Conservation (phyloP, 64 coral and sea anemone genomes). For the Cladopsammia gracilis region DNA sequence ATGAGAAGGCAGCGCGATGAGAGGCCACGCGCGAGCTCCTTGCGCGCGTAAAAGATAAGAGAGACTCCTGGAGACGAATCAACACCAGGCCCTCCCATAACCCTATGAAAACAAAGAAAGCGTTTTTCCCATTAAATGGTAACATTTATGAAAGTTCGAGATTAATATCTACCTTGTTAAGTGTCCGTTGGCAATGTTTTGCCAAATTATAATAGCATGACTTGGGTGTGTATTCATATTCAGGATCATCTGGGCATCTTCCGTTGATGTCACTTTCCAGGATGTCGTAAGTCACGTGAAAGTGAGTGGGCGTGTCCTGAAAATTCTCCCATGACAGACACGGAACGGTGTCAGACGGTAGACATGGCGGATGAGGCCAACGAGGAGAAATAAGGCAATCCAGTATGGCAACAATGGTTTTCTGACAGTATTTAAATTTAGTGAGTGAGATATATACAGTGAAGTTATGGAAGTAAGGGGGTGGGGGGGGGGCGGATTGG, state of each 20-base stretch:
- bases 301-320: constrained; percentile 68
- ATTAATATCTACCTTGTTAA: constrained; percentile 34
- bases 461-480: background rate
- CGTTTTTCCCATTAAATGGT: too few relatives aligned
- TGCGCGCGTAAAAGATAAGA: too few relatives aligned
- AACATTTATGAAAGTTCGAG: too few relatives aligned
- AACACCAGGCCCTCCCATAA: too few relatives aligned
- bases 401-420: constrained; percentile 62
- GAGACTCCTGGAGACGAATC: too few relatives aligned
- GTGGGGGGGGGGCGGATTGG: too few relatives aligned
- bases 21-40: too few relatives aligned
- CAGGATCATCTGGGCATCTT: constrained; percentile 31
- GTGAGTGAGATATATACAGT: too few relatives aligned
- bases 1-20: too few relatives aligned
- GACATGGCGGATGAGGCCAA: constrained; percentile 66
- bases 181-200: constrained; percentile 26
- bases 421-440: constrained; percentile 9
- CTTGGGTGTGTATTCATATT: constrained; percentile 43
- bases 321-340: constrained; percentile 49
- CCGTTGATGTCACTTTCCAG: constrained; percentile 53
- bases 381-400: constrained; percentile 65
- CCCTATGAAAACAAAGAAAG: too few relatives aligned
- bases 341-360: constrained; percentile 41
- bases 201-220: constrained; percentile 61
- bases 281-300: constrained; percentile 61